Percentiles rank a stretch among this genome's conserved stretches.
These are phyloP conservation scores for Andrena haemorrhoa DNA, from an alignment of 2,888 invertebrate species.

Conservation along the genomic window DNA sequence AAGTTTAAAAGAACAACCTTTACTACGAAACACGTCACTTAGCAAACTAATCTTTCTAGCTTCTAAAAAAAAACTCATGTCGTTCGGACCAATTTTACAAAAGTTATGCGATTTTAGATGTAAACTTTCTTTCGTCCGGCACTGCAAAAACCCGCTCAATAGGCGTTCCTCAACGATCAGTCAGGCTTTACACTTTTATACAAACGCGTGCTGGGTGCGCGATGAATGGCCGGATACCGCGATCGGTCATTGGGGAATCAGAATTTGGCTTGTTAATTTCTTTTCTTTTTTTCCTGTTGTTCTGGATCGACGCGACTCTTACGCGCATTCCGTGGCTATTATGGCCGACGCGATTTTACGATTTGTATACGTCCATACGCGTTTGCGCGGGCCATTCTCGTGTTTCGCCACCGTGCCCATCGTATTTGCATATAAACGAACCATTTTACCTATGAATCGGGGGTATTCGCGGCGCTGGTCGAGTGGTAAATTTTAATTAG, in stretches of 20 bases:
- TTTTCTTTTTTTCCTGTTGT: background rate
- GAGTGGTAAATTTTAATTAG: slow-evolving; percentile 67
- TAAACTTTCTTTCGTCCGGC: too few species aligned
- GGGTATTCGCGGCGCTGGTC: slow-evolving; percentile 47
- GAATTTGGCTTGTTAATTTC: background rate
- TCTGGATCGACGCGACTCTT: slow-evolving; percentile 1
- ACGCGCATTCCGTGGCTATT: slow-evolving; percentile 52
- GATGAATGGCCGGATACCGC: slow-evolving; percentile 12
- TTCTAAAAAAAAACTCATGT: too few species aligned
- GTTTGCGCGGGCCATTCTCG: slow-evolving; percentile 52
- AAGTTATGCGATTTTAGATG: too few species aligned
- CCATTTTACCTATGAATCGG: slow-evolving; percentile 71
- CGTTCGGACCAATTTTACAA: too few species aligned
- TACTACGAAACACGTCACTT: too few species aligned
- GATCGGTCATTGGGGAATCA: slow-evolving; percentile 4
- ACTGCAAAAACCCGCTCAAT: too few species aligned
- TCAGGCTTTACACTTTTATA: too few species aligned
- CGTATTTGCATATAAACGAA: slow-evolving; percentile 82
- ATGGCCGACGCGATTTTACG: slow-evolving; percentile 58
- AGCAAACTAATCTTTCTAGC: too few species aligned
- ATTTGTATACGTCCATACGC: slow-evolving; percentile 64
- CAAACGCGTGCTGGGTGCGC: background rate
- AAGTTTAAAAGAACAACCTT: too few species aligned
- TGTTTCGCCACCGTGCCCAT: slow-evolving; percentile 64
- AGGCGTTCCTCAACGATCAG: too few species aligned